phyloP scores from a whole-genome alignment of 2,113 vertebrate genomes.

The Trinectes maculatus region DNA sequence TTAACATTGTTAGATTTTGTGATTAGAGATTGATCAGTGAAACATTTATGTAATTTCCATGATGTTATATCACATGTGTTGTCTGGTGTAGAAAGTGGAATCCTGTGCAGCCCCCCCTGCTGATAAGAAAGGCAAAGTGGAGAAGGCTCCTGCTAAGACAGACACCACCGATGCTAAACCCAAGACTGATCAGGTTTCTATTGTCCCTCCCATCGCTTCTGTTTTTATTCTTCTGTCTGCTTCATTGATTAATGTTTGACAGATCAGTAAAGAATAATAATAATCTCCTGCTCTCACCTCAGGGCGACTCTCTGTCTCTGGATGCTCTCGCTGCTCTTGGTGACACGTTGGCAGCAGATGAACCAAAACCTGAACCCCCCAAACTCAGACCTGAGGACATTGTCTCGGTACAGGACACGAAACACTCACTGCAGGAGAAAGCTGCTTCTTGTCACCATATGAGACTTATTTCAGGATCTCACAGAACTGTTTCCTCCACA shows the following conservation, averaged over 20 bases:
- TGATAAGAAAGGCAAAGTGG: slow-evolving; percentile 57
- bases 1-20: too few relatives aligned
- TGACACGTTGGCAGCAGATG: slow-evolving; percentile 49
- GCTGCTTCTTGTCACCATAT: too few relatives aligned
- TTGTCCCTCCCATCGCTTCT: background rate
- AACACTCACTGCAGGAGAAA: too few relatives aligned
- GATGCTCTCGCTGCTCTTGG: slow-evolving; percentile 73
- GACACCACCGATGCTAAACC: slow-evolving; percentile 22
- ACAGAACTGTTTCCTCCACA: background rate
- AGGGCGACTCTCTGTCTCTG: slow-evolving; percentile 60
- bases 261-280: too few relatives aligned
- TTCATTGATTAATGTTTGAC: background rate
- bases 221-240: background rate
- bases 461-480: background rate
- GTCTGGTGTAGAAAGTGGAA: slow-evolving; percentile 45
- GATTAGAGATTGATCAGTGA: too few relatives aligned
- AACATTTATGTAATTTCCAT: background rate
- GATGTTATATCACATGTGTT: background rate
- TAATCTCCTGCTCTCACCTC: slow-evolving; percentile 1
- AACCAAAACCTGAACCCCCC: slow-evolving; percentile 62
- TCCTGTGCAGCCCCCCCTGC: slow-evolving; percentile 42
- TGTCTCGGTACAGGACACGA: slow-evolving; percentile 58
- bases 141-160: slow-evolving; percentile 3
- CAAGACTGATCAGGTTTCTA: slow-evolving; percentile 15
- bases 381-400: slow-evolving; percentile 75